phyloP scores from a whole-genome alignment of 2,888 invertebrate genomes.

The Oscheius myriophilus region DNA sequence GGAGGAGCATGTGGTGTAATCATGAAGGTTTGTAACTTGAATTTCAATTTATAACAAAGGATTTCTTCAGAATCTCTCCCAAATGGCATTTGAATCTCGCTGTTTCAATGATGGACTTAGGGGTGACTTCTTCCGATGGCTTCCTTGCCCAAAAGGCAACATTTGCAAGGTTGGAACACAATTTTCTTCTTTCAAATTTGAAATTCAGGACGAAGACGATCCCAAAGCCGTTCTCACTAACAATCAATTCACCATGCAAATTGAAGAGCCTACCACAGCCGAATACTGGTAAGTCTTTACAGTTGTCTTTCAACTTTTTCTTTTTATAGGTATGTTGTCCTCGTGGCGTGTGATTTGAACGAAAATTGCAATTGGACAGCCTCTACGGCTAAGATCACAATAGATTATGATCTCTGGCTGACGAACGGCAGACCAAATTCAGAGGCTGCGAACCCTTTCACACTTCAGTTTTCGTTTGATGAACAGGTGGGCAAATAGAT shows the following conservation, averaged over 20 bases:
- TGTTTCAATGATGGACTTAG: conserved; percentile 57
- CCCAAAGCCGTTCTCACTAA: conserved; percentile 85
- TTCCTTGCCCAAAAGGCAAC: conserved; percentile 55
- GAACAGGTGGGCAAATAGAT: conserved; percentile 75
- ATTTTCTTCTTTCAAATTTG: conserved; percentile 68
- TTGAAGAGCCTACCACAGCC: conserved; percentile 87
- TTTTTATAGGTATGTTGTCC: conserved; percentile 81
- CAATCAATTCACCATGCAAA: conserved; percentile 91
- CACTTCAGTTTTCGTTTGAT: conserved; percentile 96
- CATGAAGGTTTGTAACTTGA: conserved; percentile 32
- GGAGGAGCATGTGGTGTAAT: conserved; percentile 49
- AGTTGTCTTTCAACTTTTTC: not conserved
- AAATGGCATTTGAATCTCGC: conserved; percentile 82
- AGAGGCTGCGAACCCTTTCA: conserved; percentile 81
- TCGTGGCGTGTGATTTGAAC: conserved; percentile 87
- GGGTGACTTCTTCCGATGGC: conserved; percentile 57
- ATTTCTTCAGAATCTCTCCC: conserved; percentile 85
- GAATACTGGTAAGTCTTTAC: conserved; percentile 76
- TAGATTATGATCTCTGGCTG: conserved; percentile 91
- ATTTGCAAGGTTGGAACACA: conserved; percentile 38
- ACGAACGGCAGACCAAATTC: conserved; percentile 93
- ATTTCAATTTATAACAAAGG: not conserved
- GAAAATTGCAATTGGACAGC: conserved; percentile 84
- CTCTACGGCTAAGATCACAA: conserved; percentile 67
- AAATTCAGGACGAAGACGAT: conserved; percentile 82